Evolutionary conservation across 2,888 invertebrate species (phyloP), one percentile per base, ranked within the genome.

Genomic region (Prostheceraeus crozeri): DNA sequence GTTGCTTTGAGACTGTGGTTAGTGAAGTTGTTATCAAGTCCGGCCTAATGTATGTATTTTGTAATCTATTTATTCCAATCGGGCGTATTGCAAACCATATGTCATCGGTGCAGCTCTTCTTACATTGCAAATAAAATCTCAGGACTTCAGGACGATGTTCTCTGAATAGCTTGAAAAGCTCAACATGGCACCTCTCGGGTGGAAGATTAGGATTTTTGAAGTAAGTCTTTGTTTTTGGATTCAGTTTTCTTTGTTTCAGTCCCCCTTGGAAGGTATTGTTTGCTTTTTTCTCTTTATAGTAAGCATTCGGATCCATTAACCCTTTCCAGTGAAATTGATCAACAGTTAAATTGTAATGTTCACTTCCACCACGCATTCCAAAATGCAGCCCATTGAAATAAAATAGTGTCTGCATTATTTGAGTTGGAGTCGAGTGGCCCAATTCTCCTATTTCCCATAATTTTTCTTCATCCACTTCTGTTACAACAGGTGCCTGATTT

Each of bases 41-140:
- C 31, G 28, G 25, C 36, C 2, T 25, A 25, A 51, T 51, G 36
- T n/a, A 23, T 28, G 35, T 16, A 8, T 61, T 46, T 45, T 30
- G 35, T 28, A 53, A 62, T n/a, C 14, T 62, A 30, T 36, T 52
- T 10, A 57, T 48, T 23, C 48, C 48, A 6, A 48, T 19, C 25
- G 28, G 27, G 28, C 16, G 48, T 30, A 14, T 28, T 4, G 48
- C 28, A 48, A 4, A 48, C n/a, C n/a, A n/a, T n/a, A n/a, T n/a
- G n/a, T n/a, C n/a, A n/a, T n/a, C n/a, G n/a, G n/a, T n/a, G n/a
- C n/a, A n/a, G n/a, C n/a, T n/a, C n/a, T n/a, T n/a, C n/a, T n/a
- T n/a, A n/a, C n/a, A n/a, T n/a, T n/a, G n/a, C n/a, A n/a, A n/a
- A n/a, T n/a, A n/a, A n/a, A n/a, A n/a, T n/a, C n/a, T n/a, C n/a